Evolutionary conservation across 2,113 vertebrate genomes (phyloP).

Genomic region (Isurus oxyrinchus): DNA sequence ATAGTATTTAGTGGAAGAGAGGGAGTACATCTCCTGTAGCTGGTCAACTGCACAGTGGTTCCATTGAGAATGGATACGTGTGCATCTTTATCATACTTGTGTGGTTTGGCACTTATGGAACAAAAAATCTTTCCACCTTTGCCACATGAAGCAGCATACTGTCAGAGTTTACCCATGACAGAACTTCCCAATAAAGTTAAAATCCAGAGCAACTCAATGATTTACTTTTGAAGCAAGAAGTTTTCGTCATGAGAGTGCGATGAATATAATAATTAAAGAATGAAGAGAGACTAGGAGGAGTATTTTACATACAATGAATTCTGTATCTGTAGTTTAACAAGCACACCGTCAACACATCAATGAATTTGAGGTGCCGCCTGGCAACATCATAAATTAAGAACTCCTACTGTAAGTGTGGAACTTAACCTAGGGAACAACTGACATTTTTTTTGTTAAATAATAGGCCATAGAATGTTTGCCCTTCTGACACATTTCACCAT

Average conservation of each 20-base stretch:
- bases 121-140: background rate
- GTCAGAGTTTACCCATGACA: background rate
- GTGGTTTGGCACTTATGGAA: background rate
- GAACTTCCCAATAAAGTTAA: background rate
- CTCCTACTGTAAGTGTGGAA: background rate
- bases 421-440: background rate
- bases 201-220: background rate
- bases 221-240: background rate
- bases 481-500: background rate
- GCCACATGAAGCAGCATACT: background rate
- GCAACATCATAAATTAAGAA: background rate
- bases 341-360: background rate
- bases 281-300: background rate
- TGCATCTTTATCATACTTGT: background rate
- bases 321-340: background rate
- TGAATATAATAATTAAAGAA: background rate
- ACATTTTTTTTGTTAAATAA: background rate
- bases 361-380: background rate
- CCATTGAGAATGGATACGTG: background rate
- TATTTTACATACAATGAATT: background rate
- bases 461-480: background rate
- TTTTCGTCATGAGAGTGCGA: background rate
- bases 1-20: background rate
- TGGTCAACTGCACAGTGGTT: background rate
- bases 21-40: background rate